phyloP scores from a whole-genome alignment of 2,113 vertebrate genomes.

The Pelecanus crispus region DNA sequence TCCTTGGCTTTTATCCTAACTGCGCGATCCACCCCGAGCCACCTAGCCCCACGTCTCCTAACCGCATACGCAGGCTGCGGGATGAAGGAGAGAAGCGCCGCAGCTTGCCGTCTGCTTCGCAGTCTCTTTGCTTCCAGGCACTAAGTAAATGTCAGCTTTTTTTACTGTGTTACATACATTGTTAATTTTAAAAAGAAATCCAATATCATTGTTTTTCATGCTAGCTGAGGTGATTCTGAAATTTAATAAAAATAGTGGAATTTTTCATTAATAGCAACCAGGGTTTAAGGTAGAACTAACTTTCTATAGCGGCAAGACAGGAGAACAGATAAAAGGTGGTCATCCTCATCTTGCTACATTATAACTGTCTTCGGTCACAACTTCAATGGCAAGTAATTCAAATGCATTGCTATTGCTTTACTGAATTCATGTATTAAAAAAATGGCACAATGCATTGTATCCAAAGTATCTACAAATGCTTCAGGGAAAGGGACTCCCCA shows the following conservation, averaged over 20 bases:
- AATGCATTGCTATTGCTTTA: background rate
- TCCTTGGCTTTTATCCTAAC: slow-evolving; percentile 38
- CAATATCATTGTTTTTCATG: slow-evolving; percentile 56
- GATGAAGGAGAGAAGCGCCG: background rate
- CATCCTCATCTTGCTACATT: background rate
- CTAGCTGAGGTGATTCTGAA: slow-evolving; percentile 33
- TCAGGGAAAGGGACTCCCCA: background rate
- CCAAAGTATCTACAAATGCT: background rate
- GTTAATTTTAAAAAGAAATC: slow-evolving; percentile 62
- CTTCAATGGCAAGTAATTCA: background rate
- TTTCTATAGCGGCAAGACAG: background rate
- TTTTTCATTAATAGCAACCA: slow-evolving; percentile 46
- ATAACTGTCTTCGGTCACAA: background rate
- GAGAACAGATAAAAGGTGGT: background rate
- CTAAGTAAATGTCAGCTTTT: slow-evolving; percentile 66
- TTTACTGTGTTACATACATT: slow-evolving; percentile 44
- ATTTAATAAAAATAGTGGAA: slow-evolving; percentile 56
- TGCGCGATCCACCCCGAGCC: background rate
- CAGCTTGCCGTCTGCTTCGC: background rate
- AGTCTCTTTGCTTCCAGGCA: slow-evolving; percentile 49
- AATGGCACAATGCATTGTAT: background rate
- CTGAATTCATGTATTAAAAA: background rate
- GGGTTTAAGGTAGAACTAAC: background rate
- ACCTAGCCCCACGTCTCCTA: background rate
- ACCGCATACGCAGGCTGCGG: background rate